Evolutionary conservation across 2,888 invertebrate species (phyloP), one percentile per base, ranked within the genome.

Genomic region (Lobophora halterata): DNA sequence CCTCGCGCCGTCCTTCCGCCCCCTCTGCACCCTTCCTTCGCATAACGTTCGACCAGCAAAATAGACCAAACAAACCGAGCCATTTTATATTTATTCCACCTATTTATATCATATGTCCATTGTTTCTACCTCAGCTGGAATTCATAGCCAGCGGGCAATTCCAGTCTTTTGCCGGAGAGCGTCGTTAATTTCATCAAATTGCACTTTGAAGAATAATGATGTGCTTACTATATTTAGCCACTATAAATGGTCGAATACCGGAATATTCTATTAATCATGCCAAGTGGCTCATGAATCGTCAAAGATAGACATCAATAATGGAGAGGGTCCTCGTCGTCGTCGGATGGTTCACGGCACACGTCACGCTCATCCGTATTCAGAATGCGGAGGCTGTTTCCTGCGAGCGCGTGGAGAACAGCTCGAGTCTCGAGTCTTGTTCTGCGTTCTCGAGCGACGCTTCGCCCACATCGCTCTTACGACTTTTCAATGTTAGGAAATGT

Each of bases 81-180:
- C 63, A 59, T 71, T 76, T 80, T 80, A 77, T 78, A 80, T 83
- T 79, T 75, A 79, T 73, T 74, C 75, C 68, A 73, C 71, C 78
- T 80, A 81, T 82, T 80, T 82, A 80, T 81, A 82, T 76, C 75
- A 77, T 71, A 70, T 76, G 75, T 75, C 79, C 83, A 83, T 85
- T 83, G 83, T 85, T 78, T 70, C 71, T 65, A 58, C 65, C 65
- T 70, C 70, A 65, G 61, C 61, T 61, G 71, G 76, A 75, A 80
- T 81, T 78, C 78, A 74, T 79, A 72, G 78, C 80, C 75, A 49
- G 53, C 52, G 66, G 77, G 72, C 66, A 55, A 67, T 70, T 69
- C 67, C 62, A 73, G 64, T 61, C 58, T 61, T 62, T 57, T 56
- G 62, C 49, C 60, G 53, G 60, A 61, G 66, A 65, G 65, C 61